Evolutionary conservation across 2,113 vertebrate species (phyloP).

Genomic region (Symphodus melops): DNA sequence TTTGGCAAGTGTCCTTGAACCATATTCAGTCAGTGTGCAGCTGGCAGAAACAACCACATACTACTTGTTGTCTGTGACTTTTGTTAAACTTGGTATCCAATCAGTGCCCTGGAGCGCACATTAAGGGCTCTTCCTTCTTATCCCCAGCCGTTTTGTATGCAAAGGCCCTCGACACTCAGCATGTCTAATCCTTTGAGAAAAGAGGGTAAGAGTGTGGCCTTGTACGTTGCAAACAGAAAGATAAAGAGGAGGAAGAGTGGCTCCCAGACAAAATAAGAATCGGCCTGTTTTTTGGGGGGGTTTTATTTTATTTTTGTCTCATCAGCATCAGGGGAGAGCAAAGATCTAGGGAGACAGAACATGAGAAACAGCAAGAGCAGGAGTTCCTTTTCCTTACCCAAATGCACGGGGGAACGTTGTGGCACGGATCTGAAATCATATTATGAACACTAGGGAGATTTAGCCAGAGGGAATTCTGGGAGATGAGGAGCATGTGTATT

Average conservation of each 20-base stretch:
- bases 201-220: slow-evolving; percentile 44
- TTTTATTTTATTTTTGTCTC: slow-evolving; percentile 62
- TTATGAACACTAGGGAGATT: slow-evolving; percentile 66
- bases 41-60: background rate
- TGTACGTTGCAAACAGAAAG: slow-evolving; percentile 55
- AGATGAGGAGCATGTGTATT: slow-evolving; percentile 26
- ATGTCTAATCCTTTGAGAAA: slow-evolving; percentile 65
- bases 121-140: slow-evolving; percentile 52
- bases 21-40: background rate
- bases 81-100: slow-evolving; percentile 25
- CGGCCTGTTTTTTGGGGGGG: slow-evolving; percentile 39
- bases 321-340: slow-evolving; percentile 46
- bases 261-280: slow-evolving; percentile 49
- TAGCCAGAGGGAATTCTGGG: slow-evolving; percentile 48
- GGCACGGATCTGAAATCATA: slow-evolving; percentile 71
- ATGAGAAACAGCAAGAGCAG: slow-evolving; percentile 12
- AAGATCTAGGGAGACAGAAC: slow-evolving; percentile 23
- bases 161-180: slow-evolving; percentile 55
- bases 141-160: slow-evolving; percentile 55
- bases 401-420: slow-evolving; percentile 57
- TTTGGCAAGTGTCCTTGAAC: slow-evolving; percentile 13
- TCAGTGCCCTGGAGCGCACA: slow-evolving; percentile 39
- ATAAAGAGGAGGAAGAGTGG: slow-evolving; percentile 48
- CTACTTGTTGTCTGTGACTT: slow-evolving; percentile 31
- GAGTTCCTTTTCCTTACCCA: slow-evolving; percentile 36